A percentile compares a stretch with the other conserved stretches of the same genome.
Evolutionary conservation across 2,797 vertebrate genomes (phyloP).

Genomic region (Eidolon dupreanum): DNA sequence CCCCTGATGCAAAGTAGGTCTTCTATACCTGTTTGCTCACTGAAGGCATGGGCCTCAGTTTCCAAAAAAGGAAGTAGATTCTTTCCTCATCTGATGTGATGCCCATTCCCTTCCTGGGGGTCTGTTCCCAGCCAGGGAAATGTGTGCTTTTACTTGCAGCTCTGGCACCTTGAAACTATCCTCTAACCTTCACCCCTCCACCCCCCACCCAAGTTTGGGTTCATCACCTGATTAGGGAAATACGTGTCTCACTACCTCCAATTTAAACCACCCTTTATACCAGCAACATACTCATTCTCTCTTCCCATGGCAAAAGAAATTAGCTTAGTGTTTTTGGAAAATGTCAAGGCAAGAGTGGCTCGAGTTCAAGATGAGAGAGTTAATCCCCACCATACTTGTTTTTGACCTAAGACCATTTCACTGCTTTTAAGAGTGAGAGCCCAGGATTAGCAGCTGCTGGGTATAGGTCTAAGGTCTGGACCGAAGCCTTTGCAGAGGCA

Average conservation of each 20-base stretch:
- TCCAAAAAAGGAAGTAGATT: background rate
- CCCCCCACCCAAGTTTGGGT: background rate
- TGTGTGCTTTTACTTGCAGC: background rate
- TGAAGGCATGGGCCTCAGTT: background rate
- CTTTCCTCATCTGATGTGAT: background rate
- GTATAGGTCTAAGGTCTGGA: background rate
- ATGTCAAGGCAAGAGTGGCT: background rate
- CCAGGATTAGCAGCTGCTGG: constrained; percentile 32
- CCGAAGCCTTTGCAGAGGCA: constrained; percentile 39
- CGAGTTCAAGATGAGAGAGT: background rate
- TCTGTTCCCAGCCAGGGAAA: background rate
- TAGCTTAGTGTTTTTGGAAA: background rate
- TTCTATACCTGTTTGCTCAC: background rate
- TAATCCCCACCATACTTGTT: background rate
- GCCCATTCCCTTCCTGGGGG: background rate
- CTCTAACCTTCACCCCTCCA: background rate
- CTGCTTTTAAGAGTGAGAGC: constrained; percentile 48
- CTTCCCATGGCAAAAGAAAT: background rate
- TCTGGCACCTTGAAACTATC: background rate
- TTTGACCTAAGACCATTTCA: background rate
- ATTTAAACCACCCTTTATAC: background rate
- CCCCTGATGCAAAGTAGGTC: background rate
- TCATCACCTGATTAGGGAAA: background rate
- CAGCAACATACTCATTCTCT: background rate
- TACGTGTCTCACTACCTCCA: background rate